Conservation (phyloP, 2,113 vertebrate species). For the Platichthys flesus region DNA sequence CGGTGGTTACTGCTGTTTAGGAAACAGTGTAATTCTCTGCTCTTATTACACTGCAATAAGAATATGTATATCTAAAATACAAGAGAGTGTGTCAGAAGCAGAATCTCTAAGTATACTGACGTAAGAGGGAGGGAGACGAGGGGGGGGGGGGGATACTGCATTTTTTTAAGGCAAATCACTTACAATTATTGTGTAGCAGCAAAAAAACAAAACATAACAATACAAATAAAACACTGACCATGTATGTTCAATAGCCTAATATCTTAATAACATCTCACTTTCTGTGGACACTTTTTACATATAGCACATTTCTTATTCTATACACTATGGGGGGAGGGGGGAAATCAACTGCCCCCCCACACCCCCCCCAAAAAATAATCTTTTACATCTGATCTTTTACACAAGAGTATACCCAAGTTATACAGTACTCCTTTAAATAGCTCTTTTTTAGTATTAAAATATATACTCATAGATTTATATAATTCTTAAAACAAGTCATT, state of each 20-base stretch:
- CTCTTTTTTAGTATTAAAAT: conserved; percentile 89
- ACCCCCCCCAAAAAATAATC: conserved; percentile 68
- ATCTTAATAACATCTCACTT: conserved; percentile 81
- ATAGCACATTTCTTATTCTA: conserved; percentile 83
- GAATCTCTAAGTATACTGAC: conserved; percentile 19
- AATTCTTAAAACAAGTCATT: conserved; percentile 76
- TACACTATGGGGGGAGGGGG: conserved; percentile 63
- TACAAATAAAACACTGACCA: conserved; percentile 83
- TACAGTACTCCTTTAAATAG: conserved; percentile 89
- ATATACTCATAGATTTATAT: conserved; percentile 87
- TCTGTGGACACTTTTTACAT: conserved; percentile 79
- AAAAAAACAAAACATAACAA: conserved; percentile 74
- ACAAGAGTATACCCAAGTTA: conserved; percentile 86
- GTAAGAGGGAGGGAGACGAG: background rate
- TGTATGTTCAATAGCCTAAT: conserved; percentile 84
- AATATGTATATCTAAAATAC: conserved; percentile 23
- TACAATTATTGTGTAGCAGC: conserved; percentile 85
- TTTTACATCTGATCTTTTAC: conserved; percentile 83
- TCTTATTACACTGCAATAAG: conserved; percentile 51
- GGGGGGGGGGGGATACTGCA: conserved; percentile 75
- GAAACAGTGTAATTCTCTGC: conserved; percentile 46
- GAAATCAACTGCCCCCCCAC: conserved; percentile 56
- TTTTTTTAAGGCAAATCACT: conserved; percentile 84
- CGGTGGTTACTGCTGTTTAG: conserved; percentile 62
- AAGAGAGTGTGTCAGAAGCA: conserved; percentile 47